A percentile compares a stretch with the other conserved stretches of the same genome.
phyloP scores from a whole-genome alignment of 2,888 invertebrate genomes.

The Lasioglossum villosulum region DNA sequence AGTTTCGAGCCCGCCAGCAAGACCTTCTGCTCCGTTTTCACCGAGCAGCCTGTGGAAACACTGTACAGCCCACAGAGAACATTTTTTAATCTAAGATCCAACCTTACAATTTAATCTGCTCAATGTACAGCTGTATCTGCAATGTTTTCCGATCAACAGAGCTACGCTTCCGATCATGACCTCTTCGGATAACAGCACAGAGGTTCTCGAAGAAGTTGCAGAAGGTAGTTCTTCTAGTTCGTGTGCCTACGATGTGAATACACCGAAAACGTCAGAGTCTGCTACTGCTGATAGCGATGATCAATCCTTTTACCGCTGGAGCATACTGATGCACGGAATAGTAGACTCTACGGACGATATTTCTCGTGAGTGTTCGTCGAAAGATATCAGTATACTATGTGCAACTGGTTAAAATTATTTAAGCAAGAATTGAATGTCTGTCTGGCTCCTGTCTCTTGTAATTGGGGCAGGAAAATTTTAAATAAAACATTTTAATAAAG shows the following conservation, averaged over 20 bases:
- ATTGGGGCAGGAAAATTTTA: no score
- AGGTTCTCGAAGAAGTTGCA: background rate
- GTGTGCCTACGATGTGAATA: background rate
- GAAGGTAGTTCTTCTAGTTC: background rate
- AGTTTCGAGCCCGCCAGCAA: constrained; percentile 52
- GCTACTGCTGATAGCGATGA: background rate
- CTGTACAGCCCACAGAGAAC: background rate
- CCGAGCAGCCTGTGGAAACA: background rate
- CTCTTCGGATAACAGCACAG: background rate
- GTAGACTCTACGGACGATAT: constrained; percentile 17
- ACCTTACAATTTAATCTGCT: background rate
- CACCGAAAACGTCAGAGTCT: background rate
- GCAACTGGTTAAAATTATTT: background rate
- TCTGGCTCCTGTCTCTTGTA: no score
- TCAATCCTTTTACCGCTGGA: constrained; percentile 13
- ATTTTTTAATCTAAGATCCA: no score
- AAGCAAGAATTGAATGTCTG: background rate
- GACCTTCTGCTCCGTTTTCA: constrained; percentile 32
- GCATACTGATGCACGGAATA: constrained; percentile 19
- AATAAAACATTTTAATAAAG: no score
- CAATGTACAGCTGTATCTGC: background rate
- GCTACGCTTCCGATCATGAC: no score
- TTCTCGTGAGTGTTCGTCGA: constrained; percentile 35
- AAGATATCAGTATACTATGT: background rate
- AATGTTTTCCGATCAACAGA: background rate